These are phyloP conservation scores for Pterois miles DNA, from an alignment of 2,797 vertebrate species.

Conservation along the genomic window DNA sequence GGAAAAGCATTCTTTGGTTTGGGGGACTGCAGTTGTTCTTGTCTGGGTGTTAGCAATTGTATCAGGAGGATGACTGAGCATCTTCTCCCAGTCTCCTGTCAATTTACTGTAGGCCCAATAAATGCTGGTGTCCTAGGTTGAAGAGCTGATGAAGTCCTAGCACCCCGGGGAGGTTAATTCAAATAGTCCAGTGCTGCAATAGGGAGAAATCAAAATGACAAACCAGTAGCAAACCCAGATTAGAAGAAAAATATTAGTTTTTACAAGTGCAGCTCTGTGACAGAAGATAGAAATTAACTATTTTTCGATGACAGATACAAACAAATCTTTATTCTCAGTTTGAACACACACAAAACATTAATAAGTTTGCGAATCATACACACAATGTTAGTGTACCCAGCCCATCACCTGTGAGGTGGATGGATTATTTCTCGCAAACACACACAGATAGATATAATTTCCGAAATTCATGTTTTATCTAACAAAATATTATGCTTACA, in stretches of 20 bases:
- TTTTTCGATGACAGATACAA: not conserved
- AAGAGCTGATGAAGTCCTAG: slow-evolving; percentile 59
- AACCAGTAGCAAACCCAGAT: slow-evolving; percentile 18
- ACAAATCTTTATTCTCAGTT: not conserved
- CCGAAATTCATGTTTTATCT: not conserved
- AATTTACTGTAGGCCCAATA: slow-evolving; percentile 39
- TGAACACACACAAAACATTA: not conserved
- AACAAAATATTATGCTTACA: not conserved
- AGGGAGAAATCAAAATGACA: slow-evolving; percentile 21
- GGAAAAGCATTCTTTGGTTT: slow-evolving; percentile 39
- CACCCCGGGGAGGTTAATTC: slow-evolving; percentile 51
- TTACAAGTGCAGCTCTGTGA: not conserved
- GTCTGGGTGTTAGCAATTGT: slow-evolving; percentile 22
- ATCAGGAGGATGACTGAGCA: slow-evolving; percentile 26
- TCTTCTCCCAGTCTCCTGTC: slow-evolving; percentile 33
- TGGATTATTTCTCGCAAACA: too few relatives aligned
- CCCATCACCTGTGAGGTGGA: too few relatives aligned
- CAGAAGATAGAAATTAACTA: not conserved
- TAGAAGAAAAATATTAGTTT: not conserved
- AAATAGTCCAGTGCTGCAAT: slow-evolving; percentile 42
- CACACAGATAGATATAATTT: too few relatives aligned
- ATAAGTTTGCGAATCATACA: slow-evolving; percentile 2
- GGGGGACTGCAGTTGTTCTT: slow-evolving; percentile 37
- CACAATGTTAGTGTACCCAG: slow-evolving; percentile 4
- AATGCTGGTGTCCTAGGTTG: slow-evolving; percentile 57